Evolutionary conservation across 2,888 invertebrate genomes (phyloP).

Genomic region (Rhabditoides inermis): DNA sequence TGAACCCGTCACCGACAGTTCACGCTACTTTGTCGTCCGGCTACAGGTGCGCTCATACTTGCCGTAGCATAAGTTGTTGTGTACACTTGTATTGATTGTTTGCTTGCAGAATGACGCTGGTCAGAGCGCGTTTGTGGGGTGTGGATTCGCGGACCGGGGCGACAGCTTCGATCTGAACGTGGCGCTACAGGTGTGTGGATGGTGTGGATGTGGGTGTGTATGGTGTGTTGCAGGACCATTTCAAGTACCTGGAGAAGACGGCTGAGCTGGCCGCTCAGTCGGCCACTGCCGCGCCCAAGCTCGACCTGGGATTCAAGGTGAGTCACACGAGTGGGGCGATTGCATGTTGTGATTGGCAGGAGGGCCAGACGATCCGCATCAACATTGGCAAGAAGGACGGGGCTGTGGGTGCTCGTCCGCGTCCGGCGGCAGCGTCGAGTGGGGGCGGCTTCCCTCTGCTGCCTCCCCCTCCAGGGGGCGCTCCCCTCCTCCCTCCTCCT

Average conservation of each 20-base stretch:
- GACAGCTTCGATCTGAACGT: slow-evolving; percentile 99
- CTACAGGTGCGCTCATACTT: too few species aligned
- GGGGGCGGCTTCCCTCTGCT: slow-evolving; percentile 37
- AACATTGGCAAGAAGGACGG: slow-evolving; percentile 65
- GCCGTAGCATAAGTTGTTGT: slow-evolving; percentile 74
- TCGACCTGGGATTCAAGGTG: slow-evolving; percentile 94
- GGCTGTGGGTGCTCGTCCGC: slow-evolving; percentile 11
- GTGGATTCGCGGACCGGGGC: slow-evolving; percentile 92
- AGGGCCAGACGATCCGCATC: slow-evolving; percentile 97
- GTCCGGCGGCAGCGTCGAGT: slow-evolving; percentile 13
- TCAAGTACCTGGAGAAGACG: slow-evolving; percentile 64
- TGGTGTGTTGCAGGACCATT: slow-evolving; percentile 38
- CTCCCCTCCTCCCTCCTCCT: slow-evolving; percentile 32
- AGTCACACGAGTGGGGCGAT: slow-evolving; percentile 99
- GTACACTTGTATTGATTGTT: slow-evolving; percentile 54
- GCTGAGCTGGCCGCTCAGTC: slow-evolving; percentile 66
- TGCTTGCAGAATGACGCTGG: slow-evolving; percentile 68
- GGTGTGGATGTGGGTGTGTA: background rate
- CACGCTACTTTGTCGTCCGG: slow-evolving; percentile 59
- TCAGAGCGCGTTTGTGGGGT: slow-evolving; percentile 77
- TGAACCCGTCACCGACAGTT: slow-evolving; percentile 91
- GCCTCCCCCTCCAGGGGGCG: slow-evolving; percentile 45
- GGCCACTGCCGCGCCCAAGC: slow-evolving; percentile 57
- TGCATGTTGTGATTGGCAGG: too few species aligned
- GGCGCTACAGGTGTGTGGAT: slow-evolving; percentile 68